Conservation (phyloP, 1,140 invertebrate genomes). For the Monochamus saltuarius region DNA sequence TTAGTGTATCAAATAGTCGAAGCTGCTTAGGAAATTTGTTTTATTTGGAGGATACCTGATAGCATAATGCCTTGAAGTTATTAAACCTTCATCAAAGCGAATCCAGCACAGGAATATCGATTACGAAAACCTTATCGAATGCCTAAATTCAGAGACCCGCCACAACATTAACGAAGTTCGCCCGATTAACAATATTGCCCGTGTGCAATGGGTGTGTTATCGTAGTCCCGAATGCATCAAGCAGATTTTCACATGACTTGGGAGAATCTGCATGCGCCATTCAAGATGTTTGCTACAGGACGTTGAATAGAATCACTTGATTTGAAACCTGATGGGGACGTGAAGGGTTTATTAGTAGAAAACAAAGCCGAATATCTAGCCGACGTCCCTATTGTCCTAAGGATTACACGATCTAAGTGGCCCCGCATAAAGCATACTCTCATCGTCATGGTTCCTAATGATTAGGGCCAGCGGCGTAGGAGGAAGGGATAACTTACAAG, state of each 20-base stretch:
- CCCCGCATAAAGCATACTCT: conserved; percentile 2
- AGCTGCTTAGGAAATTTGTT: no score
- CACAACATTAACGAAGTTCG: no score
- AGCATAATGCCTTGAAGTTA: no score
- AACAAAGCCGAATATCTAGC: conserved; percentile 12
- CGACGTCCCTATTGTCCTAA: conserved; percentile 8
- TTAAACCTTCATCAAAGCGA: no score
- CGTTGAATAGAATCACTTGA: conserved; percentile 8
- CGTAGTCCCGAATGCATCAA: not conserved
- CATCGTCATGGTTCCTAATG: conserved; percentile 4
- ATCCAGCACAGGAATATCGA: no score
- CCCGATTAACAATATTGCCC: not conserved
- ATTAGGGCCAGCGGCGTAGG: not conserved
- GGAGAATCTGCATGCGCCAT: conserved; percentile 1
- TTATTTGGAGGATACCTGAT: no score
- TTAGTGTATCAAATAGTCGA: no score
- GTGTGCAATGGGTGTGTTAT: conserved; percentile 8
- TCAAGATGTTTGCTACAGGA: conserved; percentile 2
- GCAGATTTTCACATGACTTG: conserved; percentile 11
- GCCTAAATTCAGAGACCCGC: no score
- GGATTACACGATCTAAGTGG: conserved; percentile 3
- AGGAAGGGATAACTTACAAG: no score
- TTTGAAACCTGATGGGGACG: conserved; percentile 4
- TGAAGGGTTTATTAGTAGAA: conserved; percentile 1
- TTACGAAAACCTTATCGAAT: no score